Percentiles rank a stretch among this genome's conserved stretches.
Evolutionary conservation across 2,113 vertebrate species (phyloP).

Genomic region (Heliornis fulica): DNA sequence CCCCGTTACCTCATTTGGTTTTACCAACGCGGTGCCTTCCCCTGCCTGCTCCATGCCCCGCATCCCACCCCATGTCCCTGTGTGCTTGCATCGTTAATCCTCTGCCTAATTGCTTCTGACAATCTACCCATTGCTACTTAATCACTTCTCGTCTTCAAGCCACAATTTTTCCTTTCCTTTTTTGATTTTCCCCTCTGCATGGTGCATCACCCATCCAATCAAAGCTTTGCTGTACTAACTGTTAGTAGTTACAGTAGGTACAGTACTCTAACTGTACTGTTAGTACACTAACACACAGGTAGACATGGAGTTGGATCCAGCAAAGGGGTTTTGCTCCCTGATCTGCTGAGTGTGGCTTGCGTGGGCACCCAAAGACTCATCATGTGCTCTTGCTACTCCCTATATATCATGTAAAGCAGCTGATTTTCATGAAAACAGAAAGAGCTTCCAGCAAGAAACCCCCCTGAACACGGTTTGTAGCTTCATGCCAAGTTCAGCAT

Average conservation of each 20-base stretch:
- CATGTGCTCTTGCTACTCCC: not conserved
- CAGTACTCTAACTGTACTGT: too few relatives aligned
- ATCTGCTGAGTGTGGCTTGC: not conserved
- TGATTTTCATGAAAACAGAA: not conserved
- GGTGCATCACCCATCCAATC: not conserved
- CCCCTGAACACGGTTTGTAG: not conserved
- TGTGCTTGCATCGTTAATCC: not conserved
- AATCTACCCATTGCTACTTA: not conserved
- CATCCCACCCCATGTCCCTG: not conserved
- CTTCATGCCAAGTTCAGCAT: not conserved
- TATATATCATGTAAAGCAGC: not conserved
- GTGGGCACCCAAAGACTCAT: not conserved
- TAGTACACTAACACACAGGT: not conserved
- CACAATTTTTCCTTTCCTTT: not conserved
- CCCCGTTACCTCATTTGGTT: not conserved
- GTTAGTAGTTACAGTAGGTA: too few relatives aligned
- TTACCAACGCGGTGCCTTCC: not conserved
- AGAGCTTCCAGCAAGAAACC: not conserved
- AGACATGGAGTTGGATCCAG: accelerated
- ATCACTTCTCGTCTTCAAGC: not conserved
- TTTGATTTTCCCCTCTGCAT: accelerated
- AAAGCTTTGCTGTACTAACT: not conserved
- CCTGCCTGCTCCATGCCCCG: not conserved
- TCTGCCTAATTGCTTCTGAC: not conserved
- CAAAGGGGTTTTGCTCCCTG: not conserved